Base-by-base conservation (phyloP, 2,797 vertebrate genomes). In the Pampus argenteus region DNA sequence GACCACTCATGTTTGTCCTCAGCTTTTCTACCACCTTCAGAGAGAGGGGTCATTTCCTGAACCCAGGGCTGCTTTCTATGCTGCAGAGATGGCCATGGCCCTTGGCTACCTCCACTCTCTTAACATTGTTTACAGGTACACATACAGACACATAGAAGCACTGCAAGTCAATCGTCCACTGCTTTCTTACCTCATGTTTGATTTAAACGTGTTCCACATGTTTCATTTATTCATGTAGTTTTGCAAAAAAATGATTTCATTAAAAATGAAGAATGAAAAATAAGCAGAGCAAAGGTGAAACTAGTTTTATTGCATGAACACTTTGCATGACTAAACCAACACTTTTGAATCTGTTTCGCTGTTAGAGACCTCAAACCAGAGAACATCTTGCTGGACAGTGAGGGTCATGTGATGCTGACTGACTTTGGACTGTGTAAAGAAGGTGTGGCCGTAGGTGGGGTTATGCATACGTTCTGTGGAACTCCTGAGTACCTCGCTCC, bases 361-460 rank as follows among this genome's bases (percentile, higher is more conserved):
- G 4, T 48, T 88, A 97, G 97, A 87, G 96, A 98, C 88, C 93
- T 97, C 57, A 97, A 98, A 87, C 90, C 97, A 82, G 97, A 98
- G 88, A 98, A 98, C 81, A 85, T 98, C 85, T 91, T 98, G 79
- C 91, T 98, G 81, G 96, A 98, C 89, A 94, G 88, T 0, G 91
- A 94, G 0, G 97, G 97, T 47, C 97, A 97, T 15, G 96, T 97
- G 69, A 97, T 96, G 94, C 96, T 98, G 15, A 95, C 97, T 6
- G 97, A 98, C 82, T 97, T 98, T 65, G 97, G 96, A 20, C 94
- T 98, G 57, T 98, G 96, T 92, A 98, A 98, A 92, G 96, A 98
- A 93, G 96, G 95, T 81, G 91, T 91, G 84, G 95, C 96, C 56
- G 90, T 94, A 28, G 96, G 96, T 1, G 95, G 94, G 76, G 95